Evolutionary conservation across 2,113 vertebrate genomes (phyloP), one percentile per base, ranked within the genome.

Genomic region (Meles meles): DNA sequence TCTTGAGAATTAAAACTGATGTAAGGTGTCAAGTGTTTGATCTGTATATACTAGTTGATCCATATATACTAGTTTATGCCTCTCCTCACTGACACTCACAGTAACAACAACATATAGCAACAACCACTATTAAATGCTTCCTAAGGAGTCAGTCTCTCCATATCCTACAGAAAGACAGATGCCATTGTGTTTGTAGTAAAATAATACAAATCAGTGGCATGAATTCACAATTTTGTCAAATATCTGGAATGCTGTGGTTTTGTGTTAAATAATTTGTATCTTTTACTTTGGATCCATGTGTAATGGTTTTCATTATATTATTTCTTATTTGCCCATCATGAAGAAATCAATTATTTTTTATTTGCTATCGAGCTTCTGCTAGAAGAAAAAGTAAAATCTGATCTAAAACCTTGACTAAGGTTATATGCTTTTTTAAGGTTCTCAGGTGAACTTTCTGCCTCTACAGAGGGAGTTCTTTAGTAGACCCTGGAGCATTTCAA

Each of bases 331-430:
- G 17, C 59, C 63, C 23, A 55, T 72, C 25, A 81, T 42, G 29
- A 96, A 92, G 20, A 93, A 93, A 94, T 94, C 57, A 47, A 9
- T 86, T 94, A 12, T 86, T 59, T 88, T 96, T 15, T 92, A 37
- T 96, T 71, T 83, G 20, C 34, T 69, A 3, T 65, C 5, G 25
- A 74, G 3, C 7, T 80, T 93, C 74, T 92, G 4, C n/a, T 83
- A 18, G 74, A 93, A 95, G n/a, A 76, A 65, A 92, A 98, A 81
- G 76, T 69, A 39, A 95, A 57, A 76, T 69, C 6, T 67, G 21
- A 42, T 76, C 31, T 55, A 77, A 86, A 96, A 31, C 15, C 6
- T 82, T 67, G 6, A 37, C 10, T 83, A 10, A 83, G 17, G 81
- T 34, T 88, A 10, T 47, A 2, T 71, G 34, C 34, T n/a, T 79